These are phyloP conservation scores for zebrafish (Danio rerio) DNA, from an alignment of 2,113 vertebrate species.

Conservation along the genomic window DNA sequence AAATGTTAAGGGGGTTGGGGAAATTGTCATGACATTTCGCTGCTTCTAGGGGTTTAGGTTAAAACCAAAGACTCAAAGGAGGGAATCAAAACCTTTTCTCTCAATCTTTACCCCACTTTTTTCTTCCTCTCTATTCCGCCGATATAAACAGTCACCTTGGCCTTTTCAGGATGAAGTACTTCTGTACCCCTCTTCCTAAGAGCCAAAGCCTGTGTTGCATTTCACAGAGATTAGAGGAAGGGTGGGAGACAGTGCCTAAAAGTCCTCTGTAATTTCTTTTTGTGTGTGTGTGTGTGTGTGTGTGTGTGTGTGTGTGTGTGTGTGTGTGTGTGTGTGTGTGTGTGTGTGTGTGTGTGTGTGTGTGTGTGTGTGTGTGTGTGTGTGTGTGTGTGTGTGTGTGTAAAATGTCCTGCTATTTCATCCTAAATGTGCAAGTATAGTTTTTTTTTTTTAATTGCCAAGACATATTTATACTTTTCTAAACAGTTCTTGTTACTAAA, in stretches of 20 bases:
- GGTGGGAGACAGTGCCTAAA: too few relatives aligned
- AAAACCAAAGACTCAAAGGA: slow-evolving; percentile 62
- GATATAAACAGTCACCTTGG: slow-evolving; percentile 69
- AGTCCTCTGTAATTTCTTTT: background rate
- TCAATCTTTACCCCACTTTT: slow-evolving; percentile 11
- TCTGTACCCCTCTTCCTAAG: slow-evolving; percentile 2
- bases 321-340: too few relatives aligned
- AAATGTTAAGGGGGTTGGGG: slow-evolving; percentile 34
- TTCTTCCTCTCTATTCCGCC: slow-evolving; percentile 44
- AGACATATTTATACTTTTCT: too few relatives aligned
- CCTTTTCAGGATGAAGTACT: slow-evolving; percentile 38
- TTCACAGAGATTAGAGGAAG: slow-evolving; percentile 16
- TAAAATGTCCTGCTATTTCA: too few relatives aligned
- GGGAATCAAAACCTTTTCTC: slow-evolving; percentile 66
- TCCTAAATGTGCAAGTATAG: too few relatives aligned
- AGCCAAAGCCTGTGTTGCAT: slow-evolving; percentile 12
- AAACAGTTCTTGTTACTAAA: too few relatives aligned
- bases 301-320: too few relatives aligned
- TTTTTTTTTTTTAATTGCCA: too few relatives aligned
- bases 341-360: too few relatives aligned
- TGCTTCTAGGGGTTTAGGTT: slow-evolving; percentile 63
- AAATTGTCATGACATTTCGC: slow-evolving; percentile 64
- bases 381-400: too few relatives aligned
- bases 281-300: background rate
- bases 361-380: too few relatives aligned